A percentile compares a stretch with the other conserved stretches of the same genome.
Evolutionary conservation across 2,113 vertebrate genomes (phyloP).

Genomic region (Cromileptes altivelis): DNA sequence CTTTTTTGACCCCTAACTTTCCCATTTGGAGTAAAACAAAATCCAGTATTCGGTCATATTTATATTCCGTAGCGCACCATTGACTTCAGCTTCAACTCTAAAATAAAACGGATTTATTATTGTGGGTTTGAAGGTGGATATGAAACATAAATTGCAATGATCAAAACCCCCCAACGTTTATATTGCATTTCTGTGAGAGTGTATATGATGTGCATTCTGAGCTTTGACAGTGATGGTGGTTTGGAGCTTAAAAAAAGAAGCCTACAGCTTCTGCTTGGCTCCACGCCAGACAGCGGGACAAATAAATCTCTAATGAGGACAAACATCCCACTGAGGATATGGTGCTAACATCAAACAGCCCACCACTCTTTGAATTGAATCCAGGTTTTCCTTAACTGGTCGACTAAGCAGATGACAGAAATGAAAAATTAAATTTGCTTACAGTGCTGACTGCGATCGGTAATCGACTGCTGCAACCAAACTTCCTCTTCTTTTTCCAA

Average conservation of each 20-base stretch:
- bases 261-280: conserved; percentile 49
- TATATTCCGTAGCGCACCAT: background rate
- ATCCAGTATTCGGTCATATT: background rate
- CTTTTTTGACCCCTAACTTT: conserved; percentile 13
- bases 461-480: background rate
- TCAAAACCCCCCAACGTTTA: background rate
- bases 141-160: background rate
- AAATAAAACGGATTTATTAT: background rate
- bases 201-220: conserved; percentile 3
- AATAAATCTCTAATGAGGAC: conserved; percentile 71
- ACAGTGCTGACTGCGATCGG: conserved; percentile 16
- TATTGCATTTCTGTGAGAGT: background rate
- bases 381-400: conserved; percentile 51
- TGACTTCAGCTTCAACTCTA: no score
- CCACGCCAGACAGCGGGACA: conserved; percentile 56
- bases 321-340: conserved; percentile 67
- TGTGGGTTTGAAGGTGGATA: background rate
- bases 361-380: conserved; percentile 55
- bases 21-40: background rate
- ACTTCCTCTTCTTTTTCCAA: background rate
- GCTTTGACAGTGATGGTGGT: conserved; percentile 25
- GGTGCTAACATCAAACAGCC: conserved; percentile 59
- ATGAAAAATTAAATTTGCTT: conserved; percentile 37
- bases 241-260: conserved; percentile 43
- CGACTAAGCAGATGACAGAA: conserved; percentile 37